Evolutionary conservation across 2,797 vertebrate genomes (phyloP), one percentile per base, ranked within the genome.

Genomic region (Molossus molossus): DNA sequence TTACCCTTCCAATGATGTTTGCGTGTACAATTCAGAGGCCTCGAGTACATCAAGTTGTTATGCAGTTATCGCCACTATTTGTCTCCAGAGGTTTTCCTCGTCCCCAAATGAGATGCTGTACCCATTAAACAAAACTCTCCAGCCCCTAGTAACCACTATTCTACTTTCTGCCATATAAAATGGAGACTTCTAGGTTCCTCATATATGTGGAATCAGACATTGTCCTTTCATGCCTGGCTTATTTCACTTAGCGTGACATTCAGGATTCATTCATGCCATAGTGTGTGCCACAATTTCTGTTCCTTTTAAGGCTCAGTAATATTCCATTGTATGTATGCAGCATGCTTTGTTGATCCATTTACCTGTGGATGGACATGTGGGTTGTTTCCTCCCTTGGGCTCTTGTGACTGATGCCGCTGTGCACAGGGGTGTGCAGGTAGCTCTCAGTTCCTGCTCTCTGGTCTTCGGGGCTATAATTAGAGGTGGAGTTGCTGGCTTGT

Each of bases 281-380:
- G 55, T 4, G 9, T 29, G 4, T 57, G 25, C 33, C 65, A 86
- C 53, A 60, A 40, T 29, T 82, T 72, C 33, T 3, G 75, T 85
- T 55, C 27, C 72, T 84, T 82, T 65, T 48, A 86, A 82, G 80
- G 57, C 75, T 65, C 27, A 76, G 0, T 62, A 50, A 40, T 62
- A 60, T 23, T 87, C 45, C 20, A 12, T 50, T 90, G 72, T 55
- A 27, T 69, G 53, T 67, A 5, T 33, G 15, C 10, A 3, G 20
- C 40, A 40, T 75, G 27, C 55, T 86, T 90, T 96, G 50, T 84
- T 92, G 87, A 48, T 79, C 76, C 55, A 12, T 40, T 55, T 23
- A 20, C 18, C n/a, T 87, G 15, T 58, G 45, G 64, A 45, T 83
- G 57, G 57, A 29, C 53, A 25, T 12, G 73, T 80, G 57, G 45